phyloP scores from a whole-genome alignment of 2,113 vertebrate species.

The Microtus richardsoni region DNA sequence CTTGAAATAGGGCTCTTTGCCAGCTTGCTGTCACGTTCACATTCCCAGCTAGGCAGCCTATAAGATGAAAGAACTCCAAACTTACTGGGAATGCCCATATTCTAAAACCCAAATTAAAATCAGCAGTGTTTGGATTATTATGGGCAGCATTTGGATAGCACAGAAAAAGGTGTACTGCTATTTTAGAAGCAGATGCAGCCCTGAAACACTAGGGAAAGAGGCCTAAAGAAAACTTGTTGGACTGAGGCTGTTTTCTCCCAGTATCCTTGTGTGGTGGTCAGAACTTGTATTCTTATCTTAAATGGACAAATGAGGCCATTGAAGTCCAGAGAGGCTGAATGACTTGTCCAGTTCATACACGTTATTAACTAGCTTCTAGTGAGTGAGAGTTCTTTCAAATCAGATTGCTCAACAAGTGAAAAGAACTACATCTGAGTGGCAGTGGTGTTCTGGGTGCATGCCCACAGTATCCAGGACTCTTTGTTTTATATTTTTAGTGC shows the following conservation, averaged over 20 bases:
- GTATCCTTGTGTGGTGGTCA: not conserved
- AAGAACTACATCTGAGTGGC: not conserved
- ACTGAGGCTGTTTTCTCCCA: slow-evolving; percentile 1
- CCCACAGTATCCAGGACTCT: not conserved
- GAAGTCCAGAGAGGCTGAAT: slow-evolving; percentile 45
- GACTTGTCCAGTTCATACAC: not conserved
- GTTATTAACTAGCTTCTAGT: slow-evolving; percentile 45
- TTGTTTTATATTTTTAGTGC: not conserved
- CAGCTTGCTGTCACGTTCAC: slow-evolving; percentile 32
- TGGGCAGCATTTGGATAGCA: not conserved
- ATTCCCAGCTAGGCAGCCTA: slow-evolving; percentile 50
- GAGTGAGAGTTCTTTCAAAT: not conserved
- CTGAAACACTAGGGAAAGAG: not conserved
- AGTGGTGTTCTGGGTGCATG: not conserved
- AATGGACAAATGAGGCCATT: slow-evolving; percentile 39
- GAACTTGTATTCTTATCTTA: slow-evolving; percentile 36
- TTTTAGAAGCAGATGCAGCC: slow-evolving; percentile 26
- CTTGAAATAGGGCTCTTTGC: slow-evolving; percentile 42
- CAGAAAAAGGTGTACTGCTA: slow-evolving; percentile 13
- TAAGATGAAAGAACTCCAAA: slow-evolving; percentile 56
- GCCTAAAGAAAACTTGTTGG: slow-evolving; percentile 1
- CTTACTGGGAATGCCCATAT: slow-evolving; percentile 24
- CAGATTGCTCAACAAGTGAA: slow-evolving; percentile 14
- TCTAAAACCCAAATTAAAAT: slow-evolving; percentile 64
- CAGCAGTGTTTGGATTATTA: slow-evolving; percentile 45